Evolutionary conservation across 2,113 vertebrate species (phyloP), one percentile per base, ranked within the genome.

Genomic region (Micronycteris hirsuta): DNA sequence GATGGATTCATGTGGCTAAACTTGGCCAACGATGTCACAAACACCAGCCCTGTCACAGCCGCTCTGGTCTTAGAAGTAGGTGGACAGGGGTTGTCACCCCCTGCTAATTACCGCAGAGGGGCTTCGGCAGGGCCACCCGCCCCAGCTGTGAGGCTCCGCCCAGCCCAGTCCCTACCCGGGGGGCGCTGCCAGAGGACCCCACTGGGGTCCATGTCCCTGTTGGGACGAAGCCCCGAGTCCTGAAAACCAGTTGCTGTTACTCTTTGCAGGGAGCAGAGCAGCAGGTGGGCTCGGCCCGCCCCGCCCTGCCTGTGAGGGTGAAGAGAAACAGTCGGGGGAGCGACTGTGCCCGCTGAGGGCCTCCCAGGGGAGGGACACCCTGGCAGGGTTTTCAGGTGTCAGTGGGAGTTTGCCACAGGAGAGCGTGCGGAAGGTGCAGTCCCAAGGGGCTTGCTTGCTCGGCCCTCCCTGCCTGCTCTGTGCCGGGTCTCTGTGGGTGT

Each of bases 1-100:
- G 91, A 56, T 85, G 87, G 93, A 87, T 85, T 41, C 76, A 88
- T 26, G 15, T 1, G 81, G 86, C 93, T 89, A 74, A 45, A 80
- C 68, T 45, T 31, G 17, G 63, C 76, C 1, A 2, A 36, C 0
- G 47, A 54, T 14, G 87, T 71, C 22, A 43, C 7, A 43, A 20
- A 86, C 71, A 54, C 36, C 17, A 63, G 92, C 31, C 85, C 68
- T 86, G 73, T 65, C 65, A 1, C 17, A 33, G 94, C 61, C 19
- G 1, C 4, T 49, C 82, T 33, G 54, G 58, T 45, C 81, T 80
- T 4, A 0, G 38, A 12, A 76, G 3, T 4, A 3, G 49, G 7
- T 7, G 0, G 54, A 8, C 89, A 80, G 88, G 71, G 38, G 54
- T 1, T 31, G 33, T 1, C 6, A 31, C 0, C 54, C 76, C 24